Base-by-base conservation (phyloP, 2,888 invertebrate genomes). In the Acholoe squamosa region DNA sequence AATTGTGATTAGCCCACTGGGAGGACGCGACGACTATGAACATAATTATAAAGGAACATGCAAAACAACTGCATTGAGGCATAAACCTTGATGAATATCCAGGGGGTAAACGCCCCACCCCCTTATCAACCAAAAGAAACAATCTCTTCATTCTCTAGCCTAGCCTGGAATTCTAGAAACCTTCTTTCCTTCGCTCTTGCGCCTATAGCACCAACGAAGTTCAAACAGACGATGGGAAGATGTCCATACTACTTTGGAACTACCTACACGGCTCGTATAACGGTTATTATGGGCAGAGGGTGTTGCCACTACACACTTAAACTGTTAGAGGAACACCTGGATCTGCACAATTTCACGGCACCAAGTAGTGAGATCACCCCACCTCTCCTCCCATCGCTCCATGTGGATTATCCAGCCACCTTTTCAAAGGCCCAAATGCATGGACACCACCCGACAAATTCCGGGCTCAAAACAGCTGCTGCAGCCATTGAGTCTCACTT, bases 221-320 rank as follows among this genome's bases (percentile, higher is more conserved):
- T n/a, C 14, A 7, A 61, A 61, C 1, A 61, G 14, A 61, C 61
- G 3, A 1, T 14, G 22, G 7, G 61, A 19, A n/a, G 61, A 19
- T 14, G 61, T n/a, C 61, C 61, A 54, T n/a, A n/a, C 43, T 43
- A 43, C 43, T 43, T 43, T 43, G 10, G 43, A n/a, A 43, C 43
- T 43, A n/a, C 43, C 5, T 43, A 43, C 43, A 43, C 43, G 43
- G 43, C 43, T 43, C 43, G 10, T 43, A 43, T 43, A 10, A 10
- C 43, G 43, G 43, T 43, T 43, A 43, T 43, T 43, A 43, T 43
- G 43, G 43, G 43, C 10, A 7, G 43, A 14, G 61, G 80, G 33
- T 80, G 80, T 80, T 80, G 34, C 34, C 80, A 43, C 25, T 43
- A 33, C 80, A 71, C 71, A 28, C 28, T 80, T 80, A 61, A 61